Conservation (phyloP, 2,888 invertebrate genomes). For the Alviniconcha strummeri region DNA sequence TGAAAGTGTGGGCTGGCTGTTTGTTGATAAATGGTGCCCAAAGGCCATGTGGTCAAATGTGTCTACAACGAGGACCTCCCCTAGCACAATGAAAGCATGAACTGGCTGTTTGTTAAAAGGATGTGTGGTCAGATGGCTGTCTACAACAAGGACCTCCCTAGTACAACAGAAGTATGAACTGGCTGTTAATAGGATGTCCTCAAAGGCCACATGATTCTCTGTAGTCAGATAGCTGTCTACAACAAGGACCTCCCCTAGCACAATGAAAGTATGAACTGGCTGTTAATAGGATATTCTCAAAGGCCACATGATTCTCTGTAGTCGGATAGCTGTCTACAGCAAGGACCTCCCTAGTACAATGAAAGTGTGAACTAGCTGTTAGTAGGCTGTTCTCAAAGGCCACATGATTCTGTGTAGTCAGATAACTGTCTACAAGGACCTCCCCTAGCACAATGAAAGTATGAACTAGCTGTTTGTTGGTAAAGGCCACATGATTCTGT, state of each 20-base stretch:
- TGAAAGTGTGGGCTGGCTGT: too few relatives aligned
- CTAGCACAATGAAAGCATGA: too few relatives aligned
- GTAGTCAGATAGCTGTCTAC: slow-evolving; percentile 74
- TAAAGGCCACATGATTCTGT: slow-evolving; percentile 70
- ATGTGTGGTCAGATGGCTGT: slow-evolving; percentile 74
- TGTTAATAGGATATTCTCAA: slow-evolving; percentile 26
- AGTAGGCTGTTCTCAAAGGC: slow-evolving; percentile 43
- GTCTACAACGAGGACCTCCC: too few relatives aligned
- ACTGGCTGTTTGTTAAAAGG: slow-evolving; percentile 36
- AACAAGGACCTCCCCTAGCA: slow-evolving; percentile 73
- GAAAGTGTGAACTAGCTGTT: slow-evolving; percentile 39
- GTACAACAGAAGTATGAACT: slow-evolving; percentile 64
- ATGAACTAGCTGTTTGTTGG: background rate
- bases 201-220: slow-evolving; percentile 70
- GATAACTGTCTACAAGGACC: slow-evolving; percentile 65
- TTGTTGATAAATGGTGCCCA: slow-evolving; percentile 14
- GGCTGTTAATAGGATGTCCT: background rate
- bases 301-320: slow-evolving; percentile 72
- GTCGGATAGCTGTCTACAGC: slow-evolving; percentile 71
- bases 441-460: slow-evolving; percentile 69
- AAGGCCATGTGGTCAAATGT: slow-evolving; percentile 51
- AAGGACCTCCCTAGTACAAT: slow-evolving; percentile 63
- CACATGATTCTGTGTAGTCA: slow-evolving; percentile 73
- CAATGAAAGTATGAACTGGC: slow-evolving; percentile 56
- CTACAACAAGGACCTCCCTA: slow-evolving; percentile 66